Conservation (phyloP, 2,797 vertebrate genomes). For the Cynodonichthys magdalenae region DNA sequence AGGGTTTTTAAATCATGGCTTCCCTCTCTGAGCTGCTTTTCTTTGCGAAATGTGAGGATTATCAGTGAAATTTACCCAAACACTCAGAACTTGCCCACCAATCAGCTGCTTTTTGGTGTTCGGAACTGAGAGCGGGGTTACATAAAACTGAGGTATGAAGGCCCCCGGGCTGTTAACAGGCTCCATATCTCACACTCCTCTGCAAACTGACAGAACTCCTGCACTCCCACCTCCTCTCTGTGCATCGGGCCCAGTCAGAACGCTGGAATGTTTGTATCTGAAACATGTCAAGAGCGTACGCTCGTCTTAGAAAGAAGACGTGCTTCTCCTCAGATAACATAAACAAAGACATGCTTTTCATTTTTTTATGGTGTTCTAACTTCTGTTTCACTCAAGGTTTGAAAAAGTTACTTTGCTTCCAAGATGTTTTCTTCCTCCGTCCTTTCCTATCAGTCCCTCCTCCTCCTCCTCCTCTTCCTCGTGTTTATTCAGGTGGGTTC, state of each 20-base stretch:
- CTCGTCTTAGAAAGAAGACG: constrained; percentile 5
- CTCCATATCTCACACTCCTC: constrained; percentile 23
- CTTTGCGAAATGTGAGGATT: not conserved
- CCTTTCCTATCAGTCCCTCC: constrained; percentile 40
- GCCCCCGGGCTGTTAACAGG: constrained; percentile 34
- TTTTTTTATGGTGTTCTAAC: constrained; percentile 30
- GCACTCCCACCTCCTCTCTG: constrained; percentile 19
- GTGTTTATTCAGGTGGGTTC: constrained; percentile 81
- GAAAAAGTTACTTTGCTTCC: constrained; percentile 52
- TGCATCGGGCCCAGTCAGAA: not conserved
- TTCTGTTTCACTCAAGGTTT: constrained; percentile 51
- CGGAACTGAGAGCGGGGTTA: constrained; percentile 35
- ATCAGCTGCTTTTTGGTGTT: constrained; percentile 6
- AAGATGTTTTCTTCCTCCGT: constrained; percentile 44
- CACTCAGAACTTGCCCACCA: not conserved
- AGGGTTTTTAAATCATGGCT: constrained; percentile 2
- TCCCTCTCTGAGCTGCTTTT: constrained; percentile 2
- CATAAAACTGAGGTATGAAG: constrained; percentile 34
- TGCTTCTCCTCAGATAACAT: constrained; percentile 22
- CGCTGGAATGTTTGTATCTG: constrained; percentile 28
- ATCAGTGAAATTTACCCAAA: not conserved
- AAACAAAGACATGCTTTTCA: not conserved
- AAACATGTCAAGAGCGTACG: constrained; percentile 5
- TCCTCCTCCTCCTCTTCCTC: constrained; percentile 52
- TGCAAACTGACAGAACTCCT: constrained; percentile 24